Evolutionary conservation across 2,797 vertebrate species (phyloP), one percentile per base, ranked within the genome.

Genomic region (Falco naumanni): DNA sequence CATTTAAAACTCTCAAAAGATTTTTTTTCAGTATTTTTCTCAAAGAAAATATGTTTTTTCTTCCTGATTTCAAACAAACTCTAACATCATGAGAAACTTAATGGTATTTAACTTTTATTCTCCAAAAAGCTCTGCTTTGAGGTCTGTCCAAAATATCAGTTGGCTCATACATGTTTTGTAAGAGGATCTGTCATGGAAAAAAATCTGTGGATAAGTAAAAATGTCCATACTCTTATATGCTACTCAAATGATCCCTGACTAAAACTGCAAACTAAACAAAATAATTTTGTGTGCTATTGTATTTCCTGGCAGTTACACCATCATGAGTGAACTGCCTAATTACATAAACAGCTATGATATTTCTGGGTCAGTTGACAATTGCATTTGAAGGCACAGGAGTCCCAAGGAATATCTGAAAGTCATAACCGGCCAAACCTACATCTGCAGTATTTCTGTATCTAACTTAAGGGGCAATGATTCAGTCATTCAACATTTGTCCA

Each of bases 401-500:
- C 86, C 72, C 93, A 84, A 94, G 84, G 81, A 97, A 65, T 91
- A 91, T 93, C 83, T 91, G 57, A 97, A 96, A 94, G 66, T 71
- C 92, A 45, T 39, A 94, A 83, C 54, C 61, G 75, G 71, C 60
- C 84, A 96, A 45, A 96, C 57, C 59, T 93, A 71, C 93, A 93
- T 95, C 84, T 94, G 92, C 92, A 95, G 57, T 83, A 92, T 90
- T 96, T 96, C 69, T 87, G 88, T 86, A 87, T 97, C 95, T 97
- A 86, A 84, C 95, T 94, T 78, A 90, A 91, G 97, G 84, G 66
- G 70, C 68, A 88, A 75, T 95, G 94, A 96, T 92, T 96, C 95
- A 97, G 88, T 90, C 84, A 68, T 64, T 95, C 70, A 91, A 39
- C 91, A 97, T 90, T 97, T 95, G 96, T 93, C 79, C 87, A 77